Base-by-base conservation (phyloP, 2,888 invertebrate genomes). In the Hyalella azteca region DNA sequence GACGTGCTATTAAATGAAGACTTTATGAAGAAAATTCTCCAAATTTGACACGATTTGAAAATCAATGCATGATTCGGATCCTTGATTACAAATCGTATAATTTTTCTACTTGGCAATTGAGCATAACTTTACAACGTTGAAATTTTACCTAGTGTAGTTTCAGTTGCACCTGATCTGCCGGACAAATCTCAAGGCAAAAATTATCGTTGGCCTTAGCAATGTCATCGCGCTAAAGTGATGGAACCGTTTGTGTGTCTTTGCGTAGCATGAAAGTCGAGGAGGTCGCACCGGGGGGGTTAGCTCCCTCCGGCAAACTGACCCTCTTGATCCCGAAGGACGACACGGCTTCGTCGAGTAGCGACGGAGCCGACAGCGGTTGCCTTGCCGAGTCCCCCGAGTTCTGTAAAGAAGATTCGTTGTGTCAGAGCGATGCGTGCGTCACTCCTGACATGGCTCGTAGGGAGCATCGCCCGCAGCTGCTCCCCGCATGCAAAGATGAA, bases 291-390 rank as follows among this genome's bases (percentile, higher is more conserved):
- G 36, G 36, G 36, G 36, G 66, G 36, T 36, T 29, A 26, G 66
- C 75, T 39, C 49, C 49, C 60, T 54, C 60, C 59, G 36, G 54
- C 76, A 45, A 81, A 36, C 66, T 81, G 81, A 81, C 81, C 48
- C 78, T 81, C 59, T 59, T 78, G 60, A 50, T 78, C 59, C 81
- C 66, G 7, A 75, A 78, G 48, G 78, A 78, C 78, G 80, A 78
- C 78, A 73, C 59, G 32, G 41, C 79, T 32, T 50, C 78, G 73
- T 49, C 50, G 39, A 54, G 50, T 48, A 29, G 40, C 50, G 81
- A 81, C 77, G 79, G 78, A n/a, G 77, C 60, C n/a, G 81, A 81
- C 36, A 79, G 79, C 73, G 81, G 81, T 26, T 79, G 79, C 40
- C 73, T 81, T 41, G 81, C 79, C 5, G 60, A 76, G 32, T 79